Evolutionary conservation across 2,888 invertebrate genomes (phyloP), one percentile per base, ranked within the genome.

Genomic region (Heliconius hortense): DNA sequence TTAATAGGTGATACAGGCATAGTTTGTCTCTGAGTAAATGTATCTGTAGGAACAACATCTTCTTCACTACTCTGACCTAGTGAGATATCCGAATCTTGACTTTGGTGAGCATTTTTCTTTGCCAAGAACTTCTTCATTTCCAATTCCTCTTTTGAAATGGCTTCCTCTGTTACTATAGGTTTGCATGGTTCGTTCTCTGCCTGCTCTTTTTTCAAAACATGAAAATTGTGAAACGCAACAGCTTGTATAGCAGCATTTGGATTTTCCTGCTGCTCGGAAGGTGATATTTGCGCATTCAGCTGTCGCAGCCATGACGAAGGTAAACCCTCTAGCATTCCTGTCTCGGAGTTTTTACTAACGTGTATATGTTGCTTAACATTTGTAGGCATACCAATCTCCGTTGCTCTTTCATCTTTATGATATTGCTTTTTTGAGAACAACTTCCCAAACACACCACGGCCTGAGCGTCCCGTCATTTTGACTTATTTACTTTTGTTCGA

Each of bases 161-260:
- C 95, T 84, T 96, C 96, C 83, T 97, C 96, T 0, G 97, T 97
- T n/a, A 97, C 95, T 80, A 97, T 96, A 0, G 96, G 97, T 85
- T 98, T 98, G 84, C 97, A 97, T 7, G 95, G 95, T 67, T 96
- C 96, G 73, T 95, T 95, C 67, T 95, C 95, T 69, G 96, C 96
- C 82, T 97, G 97, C 84, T 97, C 97, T 83, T 97, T 97, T 85
- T 97, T 97, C 63, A 82, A 80, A 81, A 97, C 97, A 15, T 97
- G 96, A 90, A 97, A 97, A 87, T 98, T 97, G 87, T 98, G 98
- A 86, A 96, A 98, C 85, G 97, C 97, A 73, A 99, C 96, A 39
- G 98, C 99, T 86, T 98, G 97, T 75, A 98, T 95, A 1, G 98
- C 98, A 59, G 98, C 98, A 83, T 96, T 96, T 4, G 98, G 98